Conservation (phyloP, 2,797 vertebrate genomes). For the Microctenopoma stevenorrisi region DNA sequence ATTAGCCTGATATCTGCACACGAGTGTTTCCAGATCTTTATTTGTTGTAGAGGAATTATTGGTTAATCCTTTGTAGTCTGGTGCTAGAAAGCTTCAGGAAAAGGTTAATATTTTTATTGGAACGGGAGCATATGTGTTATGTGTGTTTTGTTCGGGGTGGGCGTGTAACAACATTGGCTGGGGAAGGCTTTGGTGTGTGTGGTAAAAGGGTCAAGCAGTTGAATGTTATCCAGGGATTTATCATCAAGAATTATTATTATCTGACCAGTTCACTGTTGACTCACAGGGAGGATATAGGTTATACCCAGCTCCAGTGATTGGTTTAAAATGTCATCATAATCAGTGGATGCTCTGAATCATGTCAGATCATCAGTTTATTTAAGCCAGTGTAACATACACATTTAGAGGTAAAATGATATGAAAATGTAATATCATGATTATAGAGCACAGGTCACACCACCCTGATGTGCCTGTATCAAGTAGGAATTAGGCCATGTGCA, state of each 20-base stretch:
- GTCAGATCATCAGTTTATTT: too few species aligned
- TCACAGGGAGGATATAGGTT: too few species aligned
- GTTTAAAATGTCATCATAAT: too few species aligned
- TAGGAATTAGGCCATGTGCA: too few species aligned
- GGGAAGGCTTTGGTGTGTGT: constrained; percentile 44
- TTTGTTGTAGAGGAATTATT: constrained; percentile 61
- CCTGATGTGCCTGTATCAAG: too few species aligned
- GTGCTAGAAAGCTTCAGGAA: constrained; percentile 48
- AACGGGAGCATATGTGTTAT: constrained; percentile 26
- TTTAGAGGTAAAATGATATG: too few species aligned
- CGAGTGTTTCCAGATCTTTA: constrained; percentile 52
- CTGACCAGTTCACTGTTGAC: too few species aligned
- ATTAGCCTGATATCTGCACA: constrained; percentile 62
- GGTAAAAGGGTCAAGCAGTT: constrained; percentile 39
- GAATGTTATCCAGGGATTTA: constrained; percentile 71
- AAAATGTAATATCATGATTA: too few species aligned
- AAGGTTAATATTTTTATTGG: constrained; percentile 45
- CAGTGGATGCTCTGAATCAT: too few species aligned
- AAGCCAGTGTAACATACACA: too few species aligned
- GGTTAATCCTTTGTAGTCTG: constrained; percentile 55
- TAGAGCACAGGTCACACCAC: too few species aligned
- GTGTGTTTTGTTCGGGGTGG: not conserved
- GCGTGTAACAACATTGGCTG: constrained; percentile 6
- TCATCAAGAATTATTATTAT: constrained; percentile 3
- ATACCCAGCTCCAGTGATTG: too few species aligned